Evolutionary conservation across 2,797 vertebrate species (phyloP), one percentile per base, ranked within the genome.

Genomic region (Telmatherina bonti): DNA sequence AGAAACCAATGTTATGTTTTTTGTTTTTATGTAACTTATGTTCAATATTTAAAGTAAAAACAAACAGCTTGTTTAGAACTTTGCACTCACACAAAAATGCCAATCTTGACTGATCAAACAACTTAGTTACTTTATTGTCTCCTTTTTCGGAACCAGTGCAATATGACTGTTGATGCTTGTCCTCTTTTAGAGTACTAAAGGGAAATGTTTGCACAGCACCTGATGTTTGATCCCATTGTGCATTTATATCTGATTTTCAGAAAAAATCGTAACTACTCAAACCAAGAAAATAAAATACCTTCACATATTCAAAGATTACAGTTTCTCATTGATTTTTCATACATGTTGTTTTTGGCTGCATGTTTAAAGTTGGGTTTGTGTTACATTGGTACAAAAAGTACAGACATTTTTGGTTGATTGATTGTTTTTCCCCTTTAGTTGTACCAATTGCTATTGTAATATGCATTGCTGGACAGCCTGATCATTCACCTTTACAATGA

Each of bases 201-300:
- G 74, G 70, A 83, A 47, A n/a, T 52, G 57, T 86, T 87, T 88
- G 85, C 85, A 88, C 79, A 76, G 62, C 41, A 74, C 27, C 36
- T 66, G 24, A 76, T 74, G 38, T 79, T 85, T 82, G 18, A 72
- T 69, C 79, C 60, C 33, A 76, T 76, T 80, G 43, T 90, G 45
- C 57, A 74, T 73, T 81, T 83, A 35, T 77, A 74, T 77, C 10
- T 72, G 63, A 78, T 82, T 88, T 78, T 35, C 62, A 65, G 81
- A 79, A 38, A 41, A 45, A n/a, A 20, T 56, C 12, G 49, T 15
- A 56, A 78, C 30, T 29, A 26, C 70, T 55, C 31, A 80, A 69
- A 72, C 33, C 55, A 20, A 77, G 53, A n/a, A 79, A 91, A 85
- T 88, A 82, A 91, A 91, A 69, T 62, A 24, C 83, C 86, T 86